phyloP scores from a whole-genome alignment of 2,888 invertebrate genomes.

The Tridacna crocea region DNA sequence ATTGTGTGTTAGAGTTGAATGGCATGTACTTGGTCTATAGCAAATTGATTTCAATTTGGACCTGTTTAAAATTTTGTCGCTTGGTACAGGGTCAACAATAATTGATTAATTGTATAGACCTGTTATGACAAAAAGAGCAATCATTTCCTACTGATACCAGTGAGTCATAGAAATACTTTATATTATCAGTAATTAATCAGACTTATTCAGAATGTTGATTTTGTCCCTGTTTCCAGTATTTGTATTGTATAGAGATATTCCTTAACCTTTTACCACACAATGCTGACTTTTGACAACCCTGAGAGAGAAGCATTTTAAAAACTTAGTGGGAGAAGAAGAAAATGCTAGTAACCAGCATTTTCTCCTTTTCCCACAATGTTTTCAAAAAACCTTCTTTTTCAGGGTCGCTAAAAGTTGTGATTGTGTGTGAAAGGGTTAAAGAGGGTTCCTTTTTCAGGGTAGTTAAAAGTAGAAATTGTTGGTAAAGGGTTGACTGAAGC shows the following conservation, averaged over 20 bases:
- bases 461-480: no score
- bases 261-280: not conserved
- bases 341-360: not conserved
- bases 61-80: no score
- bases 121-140: conserved; percentile 11
- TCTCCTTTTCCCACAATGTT: not conserved
- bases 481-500: no score
- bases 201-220: conserved; percentile 8
- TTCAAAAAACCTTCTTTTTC: not conserved
- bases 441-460: no score
- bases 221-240: conserved; percentile 10
- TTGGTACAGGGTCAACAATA: not conserved
- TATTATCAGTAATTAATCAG: conserved; percentile 24
- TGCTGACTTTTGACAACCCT: no score
- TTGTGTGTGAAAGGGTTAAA: no score
- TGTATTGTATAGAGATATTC: no score
- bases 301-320: no score
- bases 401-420: no score
- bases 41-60: no score
- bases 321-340: not conserved
- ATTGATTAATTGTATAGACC: conserved; percentile 22
- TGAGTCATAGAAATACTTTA: conserved; percentile 11
- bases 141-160: conserved; percentile 9
- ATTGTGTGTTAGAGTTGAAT: no score
- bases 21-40: no score